Evolutionary conservation across 1,140 invertebrate species (phyloP).

Genomic region (Aphelinus atriplicis): DNA sequence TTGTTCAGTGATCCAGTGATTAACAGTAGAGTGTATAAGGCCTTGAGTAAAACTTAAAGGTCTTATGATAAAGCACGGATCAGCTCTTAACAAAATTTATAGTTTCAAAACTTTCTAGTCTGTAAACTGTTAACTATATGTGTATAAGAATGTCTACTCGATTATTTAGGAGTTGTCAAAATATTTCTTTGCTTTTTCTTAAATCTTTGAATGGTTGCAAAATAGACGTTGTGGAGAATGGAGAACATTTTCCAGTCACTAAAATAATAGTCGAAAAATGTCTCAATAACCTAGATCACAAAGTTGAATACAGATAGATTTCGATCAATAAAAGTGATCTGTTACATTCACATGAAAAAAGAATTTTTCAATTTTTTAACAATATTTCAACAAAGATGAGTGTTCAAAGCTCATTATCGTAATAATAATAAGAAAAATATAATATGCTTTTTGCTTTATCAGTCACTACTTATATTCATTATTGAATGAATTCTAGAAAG

Average conservation of each 20-base stretch:
- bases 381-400: slow-evolving; percentile 4
- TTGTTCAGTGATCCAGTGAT: neutral
- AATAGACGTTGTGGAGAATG: too few species aligned
- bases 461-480: slow-evolving; percentile 20
- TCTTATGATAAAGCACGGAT: too few species aligned
- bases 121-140: slow-evolving; percentile 32
- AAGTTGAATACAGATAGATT: slow-evolving; percentile 28
- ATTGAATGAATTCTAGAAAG: slow-evolving; percentile 1
- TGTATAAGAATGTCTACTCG: slow-evolving; percentile 25
- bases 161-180: slow-evolving; percentile 5
- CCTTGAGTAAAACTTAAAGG: too few species aligned
- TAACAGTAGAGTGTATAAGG: too few species aligned
- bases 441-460: slow-evolving; percentile 11
- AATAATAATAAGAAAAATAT: slow-evolving; percentile 6
- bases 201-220: neutral
- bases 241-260: too few species aligned
- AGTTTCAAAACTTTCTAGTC: slow-evolving; percentile 41
- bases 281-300: neutral
- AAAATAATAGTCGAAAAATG: too few species aligned
- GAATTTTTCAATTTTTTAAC: slow-evolving; percentile 7
- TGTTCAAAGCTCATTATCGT: slow-evolving; percentile 25
- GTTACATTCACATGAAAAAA: slow-evolving; percentile 7
- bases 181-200: slow-evolving; percentile 4
- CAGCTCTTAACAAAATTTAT: slow-evolving; percentile 8
- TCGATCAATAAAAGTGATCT: slow-evolving; percentile 8